Evolutionary conservation across 2,888 invertebrate genomes (phyloP).

Genomic region (Chalcosyrphus nemorum): DNA sequence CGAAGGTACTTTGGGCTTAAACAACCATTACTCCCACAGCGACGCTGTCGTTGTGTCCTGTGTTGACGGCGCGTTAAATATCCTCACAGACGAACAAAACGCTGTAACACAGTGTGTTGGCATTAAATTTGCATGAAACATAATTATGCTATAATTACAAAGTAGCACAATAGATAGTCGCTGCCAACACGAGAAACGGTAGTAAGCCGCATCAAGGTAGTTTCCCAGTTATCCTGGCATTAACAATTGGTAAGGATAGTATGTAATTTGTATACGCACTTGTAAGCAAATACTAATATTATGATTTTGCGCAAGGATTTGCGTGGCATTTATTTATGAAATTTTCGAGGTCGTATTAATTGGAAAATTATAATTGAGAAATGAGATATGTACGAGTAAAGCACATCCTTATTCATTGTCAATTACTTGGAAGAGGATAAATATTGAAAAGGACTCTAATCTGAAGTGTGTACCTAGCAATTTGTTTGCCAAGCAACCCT

Average conservation of each 20-base stretch:
- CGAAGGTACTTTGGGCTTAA: conserved; percentile 18
- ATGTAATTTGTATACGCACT: conserved; percentile 26
- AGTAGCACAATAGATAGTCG: conserved; percentile 14
- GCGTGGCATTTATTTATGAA: no score
- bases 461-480: no score
- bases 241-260: conserved; percentile 25
- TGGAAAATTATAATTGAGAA: conserved; percentile 6
- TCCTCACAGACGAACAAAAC: neutral
- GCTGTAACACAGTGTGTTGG: conserved; percentile 2
- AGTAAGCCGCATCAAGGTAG: conserved; percentile 4
- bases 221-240: conserved; percentile 24
- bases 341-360: neutral
- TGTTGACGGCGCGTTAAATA: neutral
- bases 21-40: neutral
- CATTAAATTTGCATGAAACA: conserved; percentile 45
- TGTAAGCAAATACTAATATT: conserved; percentile 11
- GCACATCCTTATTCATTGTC: neutral
- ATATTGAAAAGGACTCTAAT: neutral
- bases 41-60: neutral
- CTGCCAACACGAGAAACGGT: neutral
- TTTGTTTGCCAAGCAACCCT: neutral
- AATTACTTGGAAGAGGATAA: neutral
- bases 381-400: neutral
- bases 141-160: conserved; percentile 54
- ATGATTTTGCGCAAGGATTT: no score